Evolutionary conservation across 2,888 invertebrate genomes (phyloP), one percentile per base, ranked within the genome.

Genomic region (Chymomyza amoena): DNA sequence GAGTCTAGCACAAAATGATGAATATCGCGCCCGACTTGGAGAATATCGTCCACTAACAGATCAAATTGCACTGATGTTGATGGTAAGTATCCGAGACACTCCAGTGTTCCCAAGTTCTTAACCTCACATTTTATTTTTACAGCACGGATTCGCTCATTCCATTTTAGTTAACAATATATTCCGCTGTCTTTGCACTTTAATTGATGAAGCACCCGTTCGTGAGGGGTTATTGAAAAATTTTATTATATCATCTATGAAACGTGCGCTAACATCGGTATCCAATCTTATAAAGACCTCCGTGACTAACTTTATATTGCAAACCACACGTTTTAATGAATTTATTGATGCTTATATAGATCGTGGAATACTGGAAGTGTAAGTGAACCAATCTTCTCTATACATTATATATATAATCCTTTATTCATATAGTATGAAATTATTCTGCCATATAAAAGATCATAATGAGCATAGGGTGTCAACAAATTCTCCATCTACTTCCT

Each of bases 291-390:
- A 90, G 74, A 88, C 87, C 0, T 83, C 90, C 0, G 90, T 83
- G 0, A 89, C 90, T 10, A 91, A 90, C 72, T 91, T 91, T 45
- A 85, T 91, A 61, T 78, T 90, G 63, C 87, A 90, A 69, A 90
- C 90, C 0, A 87, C 89, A 0, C 87, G 90, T 5, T 87, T 88
- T 54, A 71, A 70, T 15, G 81, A 84, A 25, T 90, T 88, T 61
- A 70, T 88, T 0, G 78, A 85, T 32, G 80, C 78, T 10, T 91
- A 90, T 52, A 84, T 89, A 1, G 86, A 90, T 51, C 75, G 81
- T 2, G 90, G 87, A 0, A 80, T 91, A 2, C 69, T 91, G 9
- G 88, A 89, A 66, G 83, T 82, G 91, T 91, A 84, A 81, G 87
- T 68, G 15, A 3, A 7, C 1, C 16, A 4, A 15, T n/a, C 2